phyloP scores from a whole-genome alignment of 92 coral and sea anemone genomes.

The Parazoanthus swiftii region DNA sequence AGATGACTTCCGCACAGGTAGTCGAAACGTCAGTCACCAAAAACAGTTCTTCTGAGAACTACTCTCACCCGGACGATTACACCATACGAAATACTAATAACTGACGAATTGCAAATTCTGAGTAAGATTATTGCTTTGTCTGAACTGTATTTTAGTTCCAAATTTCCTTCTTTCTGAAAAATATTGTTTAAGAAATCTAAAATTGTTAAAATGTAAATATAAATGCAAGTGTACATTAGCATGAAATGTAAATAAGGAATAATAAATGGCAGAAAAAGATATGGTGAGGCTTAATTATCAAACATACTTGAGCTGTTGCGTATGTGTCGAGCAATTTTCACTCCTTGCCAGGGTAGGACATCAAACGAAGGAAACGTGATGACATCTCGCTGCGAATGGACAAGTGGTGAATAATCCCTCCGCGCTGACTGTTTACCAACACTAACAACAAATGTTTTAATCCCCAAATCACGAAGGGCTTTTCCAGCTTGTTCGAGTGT shows the following conservation, averaged over 20 bases:
- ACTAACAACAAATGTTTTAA: constrained; percentile 50
- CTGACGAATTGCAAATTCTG: not conserved
- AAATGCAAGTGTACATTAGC: too few relatives aligned
- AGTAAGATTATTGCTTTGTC: not conserved
- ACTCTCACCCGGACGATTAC: too few relatives aligned
- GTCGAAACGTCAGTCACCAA: too few relatives aligned
- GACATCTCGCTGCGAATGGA: not conserved
- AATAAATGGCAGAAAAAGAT: not conserved
- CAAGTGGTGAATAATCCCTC: constrained; percentile 28
- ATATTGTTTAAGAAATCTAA: not conserved
- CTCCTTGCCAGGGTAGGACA: constrained; percentile 28
- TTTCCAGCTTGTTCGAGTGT: constrained; percentile 28
- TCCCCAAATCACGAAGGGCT: constrained; percentile 43
- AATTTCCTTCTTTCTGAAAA: too few relatives aligned
- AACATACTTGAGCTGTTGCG: constrained; percentile 41
- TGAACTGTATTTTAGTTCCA: too few relatives aligned
- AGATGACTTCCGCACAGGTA: too few relatives aligned
- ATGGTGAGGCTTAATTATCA: not conserved
- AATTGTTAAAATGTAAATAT: not conserved
- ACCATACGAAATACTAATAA: too few relatives aligned
- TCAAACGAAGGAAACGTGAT: constrained; percentile 25
- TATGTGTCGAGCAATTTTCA: constrained; percentile 15
- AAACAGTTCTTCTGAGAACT: too few relatives aligned
- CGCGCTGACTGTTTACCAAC: constrained; percentile 36
- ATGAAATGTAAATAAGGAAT: too few relatives aligned